Evolutionary conservation across 1,140 invertebrate species (phyloP).

Genomic region (Penaeus indicus): DNA sequence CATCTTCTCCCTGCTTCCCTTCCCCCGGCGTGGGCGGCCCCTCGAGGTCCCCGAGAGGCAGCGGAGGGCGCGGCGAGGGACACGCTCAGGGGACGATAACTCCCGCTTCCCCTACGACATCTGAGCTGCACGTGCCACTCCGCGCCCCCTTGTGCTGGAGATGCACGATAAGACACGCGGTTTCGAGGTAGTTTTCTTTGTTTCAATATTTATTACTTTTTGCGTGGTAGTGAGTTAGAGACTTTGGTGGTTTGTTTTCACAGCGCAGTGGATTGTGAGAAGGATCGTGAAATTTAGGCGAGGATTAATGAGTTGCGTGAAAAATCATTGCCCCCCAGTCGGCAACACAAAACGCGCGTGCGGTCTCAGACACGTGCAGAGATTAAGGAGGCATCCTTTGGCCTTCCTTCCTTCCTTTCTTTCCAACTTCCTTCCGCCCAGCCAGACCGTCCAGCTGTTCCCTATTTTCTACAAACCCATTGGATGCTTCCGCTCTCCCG

Average conservation of each 20-base stretch:
- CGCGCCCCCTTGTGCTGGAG: no score
- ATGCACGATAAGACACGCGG: no score
- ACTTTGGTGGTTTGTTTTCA: no score
- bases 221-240: no score
- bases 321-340: slow-evolving; percentile 1
- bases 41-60: no score
- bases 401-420: slow-evolving; percentile 24
- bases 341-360: slow-evolving; percentile 55
- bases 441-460: slow-evolving; percentile 36
- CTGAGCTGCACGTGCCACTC: slow-evolving; percentile 13
- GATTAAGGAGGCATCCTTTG: slow-evolving; percentile 50
- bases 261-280: not conserved
- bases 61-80: no score
- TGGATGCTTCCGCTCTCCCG: slow-evolving; percentile 29
- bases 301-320: not conserved
- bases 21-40: no score
- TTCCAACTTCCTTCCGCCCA: slow-evolving; percentile 20
- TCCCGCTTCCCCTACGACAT: not conserved
- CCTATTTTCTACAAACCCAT: slow-evolving; percentile 11
- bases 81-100: no score
- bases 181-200: no score
- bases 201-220: no score
- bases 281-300: not conserved
- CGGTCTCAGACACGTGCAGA: slow-evolving; percentile 50
- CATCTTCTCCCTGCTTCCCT: no score